Evolutionary conservation across 2,113 vertebrate genomes (phyloP).

Genomic region (Prionailurus viverrinus): DNA sequence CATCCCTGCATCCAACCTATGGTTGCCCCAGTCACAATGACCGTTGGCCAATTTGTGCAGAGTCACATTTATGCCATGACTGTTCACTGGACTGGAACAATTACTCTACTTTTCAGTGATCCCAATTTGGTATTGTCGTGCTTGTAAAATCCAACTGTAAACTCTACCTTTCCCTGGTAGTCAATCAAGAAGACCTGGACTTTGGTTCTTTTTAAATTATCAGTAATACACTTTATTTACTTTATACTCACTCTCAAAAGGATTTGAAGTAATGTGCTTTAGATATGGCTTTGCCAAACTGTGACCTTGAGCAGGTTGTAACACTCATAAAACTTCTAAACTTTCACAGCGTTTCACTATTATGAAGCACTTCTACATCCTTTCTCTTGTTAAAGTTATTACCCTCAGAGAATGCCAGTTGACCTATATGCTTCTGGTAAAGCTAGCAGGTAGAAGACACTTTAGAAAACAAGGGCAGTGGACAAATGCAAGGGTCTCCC

Average conservation of each 20-base stretch:
- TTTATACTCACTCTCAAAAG: constrained; percentile 13
- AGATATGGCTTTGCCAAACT: background rate
- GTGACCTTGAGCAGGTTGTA: background rate
- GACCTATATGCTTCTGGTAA: background rate
- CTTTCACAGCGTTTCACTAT: background rate
- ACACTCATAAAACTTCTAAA: background rate
- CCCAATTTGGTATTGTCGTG: too few relatives aligned
- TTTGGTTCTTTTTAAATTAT: constrained; percentile 6
- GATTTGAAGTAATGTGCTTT: background rate
- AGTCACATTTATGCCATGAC: background rate
- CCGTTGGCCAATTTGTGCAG: background rate
- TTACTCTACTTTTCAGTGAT: background rate
- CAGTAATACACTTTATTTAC: background rate
- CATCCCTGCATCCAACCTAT: background rate
- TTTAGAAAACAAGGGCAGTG: background rate
- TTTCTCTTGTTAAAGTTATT: constrained; percentile 13
- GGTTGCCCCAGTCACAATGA: background rate
- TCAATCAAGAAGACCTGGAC: background rate
- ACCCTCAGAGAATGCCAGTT: background rate
- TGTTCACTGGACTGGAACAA: background rate
- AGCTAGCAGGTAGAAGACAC: background rate
- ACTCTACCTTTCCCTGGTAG: background rate
- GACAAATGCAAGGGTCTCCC: background rate
- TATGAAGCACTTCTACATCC: background rate
- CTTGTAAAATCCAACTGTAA: constrained; percentile 31